Base-by-base conservation (phyloP, 92 coral and sea anemone genomes). In the Porites cylindrica region DNA sequence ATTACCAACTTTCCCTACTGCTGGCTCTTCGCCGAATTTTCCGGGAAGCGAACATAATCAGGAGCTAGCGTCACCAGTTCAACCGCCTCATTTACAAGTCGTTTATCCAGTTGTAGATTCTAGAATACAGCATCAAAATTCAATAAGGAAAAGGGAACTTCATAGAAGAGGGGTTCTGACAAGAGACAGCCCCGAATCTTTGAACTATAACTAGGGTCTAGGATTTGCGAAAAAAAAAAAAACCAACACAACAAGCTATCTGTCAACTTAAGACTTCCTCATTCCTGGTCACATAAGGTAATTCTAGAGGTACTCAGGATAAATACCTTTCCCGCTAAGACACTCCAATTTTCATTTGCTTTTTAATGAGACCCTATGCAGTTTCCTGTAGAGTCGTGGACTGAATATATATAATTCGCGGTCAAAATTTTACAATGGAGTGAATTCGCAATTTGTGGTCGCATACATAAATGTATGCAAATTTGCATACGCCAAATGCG, bases 141-240 rank as follows among this genome's bases (percentile, higher is more conserved):
- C 69, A 11, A 89, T 82, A 79, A 88, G 99, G 87, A 90, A 95
- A 78, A 88, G 88, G 86, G 97, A 95, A 78, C 92, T 95, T 54
- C 92, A 95, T 51, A 85, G 95, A 71, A 89, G 91, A 67, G 99
- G 99, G 10, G 95, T 97, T 43, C 83, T 93, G 64, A 83, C 97
- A 17, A 90, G 99, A 83, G 89, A 95, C 75, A 87, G 93, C 75
- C 94, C 95, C 21, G 86, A 93, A 61, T 88, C 99, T 21, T 54
- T 91, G 12, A 89, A 80, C n/a, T 83, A 85, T 56, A 88, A 85
- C 75, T 79, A 68, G 56, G 91, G 90, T 50, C 89, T 91, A 50
- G 87, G 89, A 67, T 91, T 91, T 70, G 81, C 53, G 2, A 52
- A 13, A 71, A 16, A 72, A 69, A 13, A 71, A 16, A 72, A 69